Conservation (phyloP, 2,113 vertebrate species). For the Phaetusa simplex region DNA sequence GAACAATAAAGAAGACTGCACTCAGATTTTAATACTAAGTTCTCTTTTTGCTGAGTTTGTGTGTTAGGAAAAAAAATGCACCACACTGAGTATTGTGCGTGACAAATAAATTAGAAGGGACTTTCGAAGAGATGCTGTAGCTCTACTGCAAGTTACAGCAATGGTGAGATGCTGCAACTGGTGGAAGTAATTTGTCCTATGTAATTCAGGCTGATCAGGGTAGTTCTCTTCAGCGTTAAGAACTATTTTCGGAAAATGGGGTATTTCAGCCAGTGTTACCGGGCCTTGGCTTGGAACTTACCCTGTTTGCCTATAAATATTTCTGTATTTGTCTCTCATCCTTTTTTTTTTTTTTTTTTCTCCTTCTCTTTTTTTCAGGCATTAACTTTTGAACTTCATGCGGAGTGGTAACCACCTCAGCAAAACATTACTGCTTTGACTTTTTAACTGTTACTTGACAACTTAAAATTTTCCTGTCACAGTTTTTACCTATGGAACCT, state of each 20-base stretch:
- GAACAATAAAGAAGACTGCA: background rate
- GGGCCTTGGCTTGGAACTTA: background rate
- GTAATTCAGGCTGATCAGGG: background rate
- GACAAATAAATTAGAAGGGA: background rate
- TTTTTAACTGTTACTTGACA: background rate
- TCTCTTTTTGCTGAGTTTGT: background rate
- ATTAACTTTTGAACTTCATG: background rate
- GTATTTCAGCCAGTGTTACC: background rate
- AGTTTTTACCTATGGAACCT: background rate
- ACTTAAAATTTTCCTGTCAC: background rate
- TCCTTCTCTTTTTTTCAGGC: conserved; percentile 43
- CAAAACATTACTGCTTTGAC: background rate
- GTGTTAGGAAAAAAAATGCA: background rate
- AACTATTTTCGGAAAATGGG: background rate
- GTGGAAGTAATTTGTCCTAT: background rate
- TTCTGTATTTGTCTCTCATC: background rate
- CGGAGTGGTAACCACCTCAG: background rate
- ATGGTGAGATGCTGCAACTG: background rate
- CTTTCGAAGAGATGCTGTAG: background rate
- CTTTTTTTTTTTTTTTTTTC: background rate
- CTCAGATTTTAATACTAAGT: background rate
- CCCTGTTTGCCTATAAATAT: background rate
- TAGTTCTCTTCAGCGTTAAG: background rate
- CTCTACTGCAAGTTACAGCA: background rate
- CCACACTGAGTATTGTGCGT: background rate